Evolutionary conservation across 1,140 invertebrate genomes (phyloP), one percentile per base, ranked within the genome.

Genomic region (Papilio dardanus): DNA sequence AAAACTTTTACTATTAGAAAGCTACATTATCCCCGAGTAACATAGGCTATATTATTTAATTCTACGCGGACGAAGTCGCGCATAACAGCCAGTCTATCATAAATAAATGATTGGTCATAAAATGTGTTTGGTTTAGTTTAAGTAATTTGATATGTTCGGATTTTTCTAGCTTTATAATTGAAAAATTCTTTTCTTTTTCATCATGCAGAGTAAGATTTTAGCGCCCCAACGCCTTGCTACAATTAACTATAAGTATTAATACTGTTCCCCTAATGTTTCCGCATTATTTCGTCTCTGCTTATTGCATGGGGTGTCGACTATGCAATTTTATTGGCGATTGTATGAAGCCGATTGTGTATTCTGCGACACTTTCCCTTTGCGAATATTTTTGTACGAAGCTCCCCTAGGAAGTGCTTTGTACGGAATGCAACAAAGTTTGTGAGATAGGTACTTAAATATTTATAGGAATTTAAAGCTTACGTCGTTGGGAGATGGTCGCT

Each of bases 221-320:
- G 71, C 54, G 37, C 62, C 74, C 67, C 74, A 67, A 50, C 77
- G 67, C 81, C 79, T 84, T 81, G 83, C 79, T 80, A 91, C 90
- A 89, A 90, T 92, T 92, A 92, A 92, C 89, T 88, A 91, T 91
- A 90, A 92, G 90, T 91, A 91, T 91, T 92, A 92, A 92, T 91
- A 91, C 88, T 90, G 90, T 91, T 91, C 88, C 90, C 90, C 86
- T 83, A 83, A 87, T 84, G 85, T 91, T 90, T 88, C 88, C 87
- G 86, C 88, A 89, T 84, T 91, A 91, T 91, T 90, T 89, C 88
- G 81, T 81, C 79, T 82, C 77, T 82, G 86, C 89, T 90, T 90
- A 90, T 91, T 92, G 86, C 86, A 77, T 84, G 83, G 90, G 90
- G 90, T 85, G 85, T 85, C 81, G 85, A 79, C 77, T 79, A 54